Base-by-base conservation (phyloP, 35 echinoderm and acorn worm species). In the Apostichopus californicus region DNA sequence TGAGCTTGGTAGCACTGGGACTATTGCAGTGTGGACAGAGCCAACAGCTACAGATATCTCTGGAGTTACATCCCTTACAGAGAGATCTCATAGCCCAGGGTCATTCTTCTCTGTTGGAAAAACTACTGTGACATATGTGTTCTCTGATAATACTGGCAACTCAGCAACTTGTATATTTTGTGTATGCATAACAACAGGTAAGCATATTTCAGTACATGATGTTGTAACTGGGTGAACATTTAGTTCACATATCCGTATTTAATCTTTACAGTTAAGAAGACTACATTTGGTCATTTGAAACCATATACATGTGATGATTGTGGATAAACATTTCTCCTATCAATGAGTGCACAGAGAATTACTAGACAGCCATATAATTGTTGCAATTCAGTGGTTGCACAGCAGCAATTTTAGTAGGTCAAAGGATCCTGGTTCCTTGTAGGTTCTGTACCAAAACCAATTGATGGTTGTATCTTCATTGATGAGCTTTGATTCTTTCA, bases 31-130 rank as follows among this genome's bases (percentile, higher is more conserved):
- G 3, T 91, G 89, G 89, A 79, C 20, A 25, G 89, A 78, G 54
- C 89, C 89, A 78, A 78, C 89, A 12, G 89, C 89, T 22, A 91
- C 89, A 54, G 89, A 91, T 18, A 78, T 79, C 4, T 91, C 89
- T 91, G 89, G 89, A 57, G 3, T 79, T 57, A 14, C 14, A 6
- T 14, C 52, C 2, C 1, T 79, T 6, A 77, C 14, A n/a, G 18
- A 15, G 12, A 91, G 89, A 59, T 78, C 72, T 56, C 72, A 77
- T 60, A 55, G 3, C 6, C 89, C 89, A 9, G 89, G 77, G 5
- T 22, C 22, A 77, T 56, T 25, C 18, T 91, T 91, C 55, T 24
- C 73, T 21, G 89, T 91, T 56, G 88, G 88, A 17, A 17, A 54
- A 28, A 90, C 88, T 46, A 90, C 73, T 75, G 64, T 90, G 7